Evolutionary conservation across 2,797 vertebrate species (phyloP).

Genomic region (Neostethus bicornis): DNA sequence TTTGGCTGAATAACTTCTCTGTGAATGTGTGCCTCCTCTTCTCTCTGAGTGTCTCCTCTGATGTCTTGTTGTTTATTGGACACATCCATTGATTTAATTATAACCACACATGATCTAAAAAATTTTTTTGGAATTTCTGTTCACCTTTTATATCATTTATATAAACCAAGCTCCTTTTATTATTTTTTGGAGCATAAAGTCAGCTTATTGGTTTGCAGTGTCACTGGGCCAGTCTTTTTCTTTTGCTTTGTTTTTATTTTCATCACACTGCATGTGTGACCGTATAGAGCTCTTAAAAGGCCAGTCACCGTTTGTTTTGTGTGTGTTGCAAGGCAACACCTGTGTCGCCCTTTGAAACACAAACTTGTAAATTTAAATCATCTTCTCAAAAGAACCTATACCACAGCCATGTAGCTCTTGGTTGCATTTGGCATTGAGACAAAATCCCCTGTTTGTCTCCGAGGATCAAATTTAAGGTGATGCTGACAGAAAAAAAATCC

Average conservation of each 20-base stretch:
- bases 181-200: background rate
- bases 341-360: slow-evolving; percentile 20
- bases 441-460: slow-evolving; percentile 16
- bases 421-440: slow-evolving; percentile 8
- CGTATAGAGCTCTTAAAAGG: slow-evolving; percentile 9
- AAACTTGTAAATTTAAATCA: background rate
- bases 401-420: slow-evolving; percentile 10
- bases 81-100: slow-evolving; percentile 16
- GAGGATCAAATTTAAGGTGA: slow-evolving; percentile 46
- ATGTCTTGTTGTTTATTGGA: slow-evolving; percentile 77
- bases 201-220: slow-evolving; percentile 16
- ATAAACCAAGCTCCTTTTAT: background rate
- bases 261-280: slow-evolving; percentile 47
- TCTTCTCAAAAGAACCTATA: slow-evolving; percentile 10
- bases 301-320: slow-evolving; percentile 15
- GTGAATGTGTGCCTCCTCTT: slow-evolving; percentile 63
- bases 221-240: slow-evolving; percentile 31
- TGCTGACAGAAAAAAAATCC: slow-evolving; percentile 32
- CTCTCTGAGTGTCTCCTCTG: slow-evolving; percentile 78
- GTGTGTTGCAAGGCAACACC: slow-evolving; percentile 49
- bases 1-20: slow-evolving; percentile 12
- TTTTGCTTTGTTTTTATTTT: slow-evolving; percentile 47
- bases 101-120: slow-evolving; percentile 13
- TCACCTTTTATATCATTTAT: slow-evolving; percentile 28
- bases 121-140: slow-evolving; percentile 23